These are phyloP conservation scores for Myotis brandtii DNA, from an alignment of 2,113 vertebrate species.

Conservation along the genomic window DNA sequence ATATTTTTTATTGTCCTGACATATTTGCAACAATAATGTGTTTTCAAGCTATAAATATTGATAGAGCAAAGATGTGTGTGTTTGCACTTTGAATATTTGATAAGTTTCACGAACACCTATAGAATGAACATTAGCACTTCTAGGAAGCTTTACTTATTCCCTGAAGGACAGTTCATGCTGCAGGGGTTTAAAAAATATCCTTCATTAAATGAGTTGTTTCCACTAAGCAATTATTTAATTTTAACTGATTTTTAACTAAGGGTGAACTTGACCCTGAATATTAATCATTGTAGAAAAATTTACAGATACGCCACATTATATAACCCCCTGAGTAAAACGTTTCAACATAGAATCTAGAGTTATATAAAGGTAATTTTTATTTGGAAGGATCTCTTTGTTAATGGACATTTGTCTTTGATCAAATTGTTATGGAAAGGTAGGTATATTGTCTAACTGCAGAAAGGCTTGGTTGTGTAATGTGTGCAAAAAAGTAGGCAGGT, in stretches of 20 bases:
- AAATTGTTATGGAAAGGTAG: not conserved
- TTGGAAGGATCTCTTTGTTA: conserved; percentile 25
- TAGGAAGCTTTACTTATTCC: conserved; percentile 59
- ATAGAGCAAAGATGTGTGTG: conserved; percentile 74
- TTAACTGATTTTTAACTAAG: conserved; percentile 59
- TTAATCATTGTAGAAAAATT: conserved; percentile 41
- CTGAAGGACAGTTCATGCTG: conserved; percentile 47
- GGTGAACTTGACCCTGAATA: conserved; percentile 57
- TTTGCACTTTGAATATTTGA: conserved; percentile 82
- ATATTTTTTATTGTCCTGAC: conserved; percentile 80
- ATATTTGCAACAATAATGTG: conserved; percentile 77
- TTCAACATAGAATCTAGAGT: conserved; percentile 2
- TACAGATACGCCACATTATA: not conserved
- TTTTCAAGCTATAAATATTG: conserved; percentile 84
- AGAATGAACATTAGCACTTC: conserved; percentile 70
- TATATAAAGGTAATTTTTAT: not conserved
- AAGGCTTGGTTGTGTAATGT: not conserved
- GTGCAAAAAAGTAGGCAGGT: not conserved
- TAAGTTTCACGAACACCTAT: conserved; percentile 69
- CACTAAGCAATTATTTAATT: conserved; percentile 69
- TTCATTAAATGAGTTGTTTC: conserved; percentile 65
- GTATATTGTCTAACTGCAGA: not conserved
- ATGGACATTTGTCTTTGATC: not conserved
- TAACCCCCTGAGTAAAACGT: not conserved
- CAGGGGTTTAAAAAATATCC: conserved; percentile 17